phyloP scores from a whole-genome alignment of 92 coral and sea anemone species.

The Epizoanthus stellaris region DNA sequence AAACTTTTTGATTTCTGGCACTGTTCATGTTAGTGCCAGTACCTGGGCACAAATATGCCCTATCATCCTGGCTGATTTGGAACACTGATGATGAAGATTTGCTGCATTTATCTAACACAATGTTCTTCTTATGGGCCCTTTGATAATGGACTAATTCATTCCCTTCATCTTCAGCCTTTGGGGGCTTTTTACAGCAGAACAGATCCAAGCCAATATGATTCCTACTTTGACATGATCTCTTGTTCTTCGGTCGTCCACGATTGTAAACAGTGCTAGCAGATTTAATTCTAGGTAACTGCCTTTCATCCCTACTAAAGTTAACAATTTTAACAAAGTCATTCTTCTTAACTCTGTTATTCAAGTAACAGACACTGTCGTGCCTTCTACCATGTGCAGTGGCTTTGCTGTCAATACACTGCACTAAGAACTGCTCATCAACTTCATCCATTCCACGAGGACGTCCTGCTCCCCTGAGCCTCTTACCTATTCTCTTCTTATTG shows the following conservation, averaged over 20 bases:
- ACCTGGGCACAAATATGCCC: constrained; percentile 15
- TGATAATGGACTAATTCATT: constrained; percentile 16
- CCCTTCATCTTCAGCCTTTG: constrained; percentile 31
- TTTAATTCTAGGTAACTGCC: constrained; percentile 12
- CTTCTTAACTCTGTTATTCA: constrained; percentile 11
- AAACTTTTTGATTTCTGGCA: not conserved
- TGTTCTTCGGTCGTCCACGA: not conserved
- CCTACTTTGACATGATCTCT: not conserved
- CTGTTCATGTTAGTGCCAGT: constrained; percentile 13
- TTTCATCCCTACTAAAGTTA: constrained; percentile 2
- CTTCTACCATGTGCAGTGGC: constrained; percentile 19
- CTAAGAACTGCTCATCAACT: not conserved
- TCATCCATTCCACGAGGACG: constrained; percentile 7
- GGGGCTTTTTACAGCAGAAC: constrained; percentile 23
- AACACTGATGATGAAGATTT: constrained; percentile 5
- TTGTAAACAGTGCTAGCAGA: constrained; percentile 12
- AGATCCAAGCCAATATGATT: constrained; percentile 17
- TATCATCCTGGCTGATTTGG: constrained; percentile 2
- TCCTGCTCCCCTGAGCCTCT: constrained; percentile 22
- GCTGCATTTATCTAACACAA: constrained; percentile 1
- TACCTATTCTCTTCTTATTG: constrained; percentile 3
- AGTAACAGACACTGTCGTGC: constrained; percentile 20
- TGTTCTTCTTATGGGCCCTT: constrained; percentile 33
- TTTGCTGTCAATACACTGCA: constrained; percentile 12
- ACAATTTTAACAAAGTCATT: constrained; percentile 7